Base-by-base conservation (phyloP, 1,140 invertebrate genomes). In the Scaptomyza montana region DNA sequence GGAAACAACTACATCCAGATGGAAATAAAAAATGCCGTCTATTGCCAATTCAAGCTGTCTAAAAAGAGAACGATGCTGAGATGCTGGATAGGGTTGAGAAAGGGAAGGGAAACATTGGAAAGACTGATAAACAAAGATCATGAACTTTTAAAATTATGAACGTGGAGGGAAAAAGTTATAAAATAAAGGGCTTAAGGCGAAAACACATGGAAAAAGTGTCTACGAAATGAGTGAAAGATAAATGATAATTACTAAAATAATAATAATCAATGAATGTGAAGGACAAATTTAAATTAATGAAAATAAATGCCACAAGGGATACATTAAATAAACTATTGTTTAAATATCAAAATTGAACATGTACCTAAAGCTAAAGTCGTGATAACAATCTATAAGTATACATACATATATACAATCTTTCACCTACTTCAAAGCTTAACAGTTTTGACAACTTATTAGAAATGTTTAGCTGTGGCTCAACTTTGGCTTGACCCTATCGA, bases 401-500 rank as follows among this genome's bases (percentile, higher is more conserved):
- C 16, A 16, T 16, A 16, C 16, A 16, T 16, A 16, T 16, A 16
- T 16, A 25, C 21, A 21, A 9, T 47, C 10, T 49, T 9, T 25
- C 8, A 19, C 5, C 2, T n/a, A 3, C 16, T 51, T 39, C 50
- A 69, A 69, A 57, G 30, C 19, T 56, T 55, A 47, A 56, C 19
- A 66, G 54, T 54, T 6, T 53, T 45, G 39, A 45, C 36, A 9
- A 8, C n/a, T 16, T 19, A 10, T 39, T 60, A 10, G 21, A 69
- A 69, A 33, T 63, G 59, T 56, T 30, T 64, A 56, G 39, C 51
- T 70, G 54, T 30, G 53, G 16, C 51, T 53, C 3, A 25, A 33
- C 33, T 59, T 39, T 12, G 30, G 19, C 46, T 66, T 59, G 50
- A 50, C 54, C 12, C 39, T 12, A 43, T 5, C 39, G 12, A n/a